Base-by-base conservation (phyloP, 2,113 vertebrate genomes). In the Periophthalmus modestus region DNA sequence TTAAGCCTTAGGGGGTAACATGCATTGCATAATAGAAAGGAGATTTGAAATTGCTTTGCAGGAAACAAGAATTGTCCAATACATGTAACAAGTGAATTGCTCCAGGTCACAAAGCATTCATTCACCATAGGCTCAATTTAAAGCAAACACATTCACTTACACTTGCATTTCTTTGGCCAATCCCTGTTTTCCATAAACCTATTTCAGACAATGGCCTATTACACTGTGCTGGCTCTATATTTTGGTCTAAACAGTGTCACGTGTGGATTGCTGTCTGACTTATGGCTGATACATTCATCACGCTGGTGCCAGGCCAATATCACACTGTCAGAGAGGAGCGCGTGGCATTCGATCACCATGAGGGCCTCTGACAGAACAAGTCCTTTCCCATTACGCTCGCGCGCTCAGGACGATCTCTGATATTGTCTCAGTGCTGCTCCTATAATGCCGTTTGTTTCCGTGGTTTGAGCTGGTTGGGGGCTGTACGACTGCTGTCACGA, bases 231-330 rank as follows among this genome's bases (percentile, higher is more conserved):
- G 77, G 86, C 78, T 86, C 76, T 73, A 68, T 78, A 67, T 65
- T 16, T 24, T 33, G 23, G 43, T 67, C 85, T 85, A 88, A 88
- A 83, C 87, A 87, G 52, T 87, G 82, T 83, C 62, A 77, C 81
- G 72, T 66, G 80, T 78, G 75, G 85, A 88, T 68, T 74, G 82
- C 70, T 89, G 87, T 86, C 87, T 90, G 86, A 90, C 90, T 92
- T 87, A 83, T 89, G 85, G 87, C 87, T 88, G 82, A 87, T 87
- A 74, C 91, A 94, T 94, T 93, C 89, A 94, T 94, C 93, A 94
- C 89, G 80, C 87, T 83, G 48, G 62, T 87, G 77, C 89, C 74
- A 80, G 89, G 84, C 91, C 90, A 91, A 93, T 93, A 92, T 92
- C 85, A 88, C 87, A 92, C 88, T 92, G 93, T 93, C 94, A 93